phyloP scores from a whole-genome alignment of 2,797 vertebrate species.

The Nannoperca obscura region DNA sequence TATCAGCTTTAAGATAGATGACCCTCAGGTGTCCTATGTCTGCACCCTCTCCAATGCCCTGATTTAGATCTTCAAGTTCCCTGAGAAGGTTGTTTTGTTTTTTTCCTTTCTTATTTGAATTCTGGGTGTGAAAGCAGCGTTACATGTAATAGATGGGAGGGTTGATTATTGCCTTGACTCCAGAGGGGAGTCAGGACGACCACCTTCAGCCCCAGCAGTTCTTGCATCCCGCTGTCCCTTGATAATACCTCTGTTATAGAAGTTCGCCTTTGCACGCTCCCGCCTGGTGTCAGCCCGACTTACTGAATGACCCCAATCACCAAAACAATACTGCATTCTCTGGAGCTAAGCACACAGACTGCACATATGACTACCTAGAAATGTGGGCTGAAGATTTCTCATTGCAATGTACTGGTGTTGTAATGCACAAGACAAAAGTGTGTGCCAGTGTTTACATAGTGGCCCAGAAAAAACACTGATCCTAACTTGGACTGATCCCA shows the following conservation, averaged over 20 bases:
- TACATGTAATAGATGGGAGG: conserved; percentile 56
- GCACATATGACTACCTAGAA: conserved; percentile 16
- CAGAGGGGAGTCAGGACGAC: conserved; percentile 10
- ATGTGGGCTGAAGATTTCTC: conserved; percentile 18
- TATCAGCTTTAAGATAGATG: conserved; percentile 16
- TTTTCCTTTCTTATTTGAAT: conserved; percentile 24
- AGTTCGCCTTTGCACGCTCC: not conserved
- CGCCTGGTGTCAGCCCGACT: conserved; percentile 1
- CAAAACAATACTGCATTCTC: conserved; percentile 38
- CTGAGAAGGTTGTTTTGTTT: conserved; percentile 5
- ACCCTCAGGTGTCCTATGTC: conserved; percentile 5
- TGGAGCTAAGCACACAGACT: conserved; percentile 22
- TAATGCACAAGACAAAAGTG: not conserved
- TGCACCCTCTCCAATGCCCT: not conserved
- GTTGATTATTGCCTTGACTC: conserved; percentile 56
- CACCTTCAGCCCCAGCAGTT: conserved; percentile 34
- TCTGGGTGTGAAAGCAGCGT: conserved; percentile 43
- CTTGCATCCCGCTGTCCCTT: conserved; percentile 30
- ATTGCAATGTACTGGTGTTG: not conserved
- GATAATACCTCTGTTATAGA: conserved; percentile 47
- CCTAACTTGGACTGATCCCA: conserved; percentile 35
- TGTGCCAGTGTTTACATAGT: conserved; percentile 27
- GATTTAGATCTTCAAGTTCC: conserved; percentile 28
- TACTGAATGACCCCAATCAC: conserved; percentile 51
- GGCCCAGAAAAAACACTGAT: conserved; percentile 31